Evolutionary conservation across 2,797 vertebrate genomes (phyloP).

Genomic region (Pipistrellus kuhlii): DNA sequence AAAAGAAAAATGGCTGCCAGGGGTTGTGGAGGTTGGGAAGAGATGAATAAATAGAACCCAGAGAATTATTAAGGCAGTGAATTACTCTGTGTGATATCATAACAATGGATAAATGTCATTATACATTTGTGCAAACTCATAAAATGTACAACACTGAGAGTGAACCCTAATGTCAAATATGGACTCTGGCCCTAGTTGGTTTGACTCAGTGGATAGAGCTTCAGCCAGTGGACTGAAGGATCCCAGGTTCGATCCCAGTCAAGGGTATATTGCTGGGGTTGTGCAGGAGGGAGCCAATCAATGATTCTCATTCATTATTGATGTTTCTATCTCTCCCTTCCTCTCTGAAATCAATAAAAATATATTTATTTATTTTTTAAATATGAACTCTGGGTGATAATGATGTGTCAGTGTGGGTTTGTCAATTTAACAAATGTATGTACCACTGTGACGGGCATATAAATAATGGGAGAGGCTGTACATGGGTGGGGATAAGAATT

Average conservation of each 20-base stretch:
- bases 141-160: not conserved
- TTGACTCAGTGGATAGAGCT: no score
- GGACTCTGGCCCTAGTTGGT: not conserved
- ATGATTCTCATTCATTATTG: no score
- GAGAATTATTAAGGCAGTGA: not conserved
- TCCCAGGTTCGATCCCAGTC: no score
- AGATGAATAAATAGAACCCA: not conserved
- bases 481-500: not conserved
- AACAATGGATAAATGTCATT: not conserved
- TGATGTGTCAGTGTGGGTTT: not conserved
- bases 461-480: not conserved
- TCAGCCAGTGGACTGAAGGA: no score
- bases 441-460: not conserved
- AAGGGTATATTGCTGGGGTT: no score
- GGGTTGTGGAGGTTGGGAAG: not conserved
- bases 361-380: no score
- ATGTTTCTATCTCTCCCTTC: no score
- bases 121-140: not conserved
- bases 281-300: no score
- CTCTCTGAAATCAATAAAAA: no score
- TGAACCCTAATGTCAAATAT: not conserved
- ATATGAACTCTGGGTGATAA: not conserved
- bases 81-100: not conserved
- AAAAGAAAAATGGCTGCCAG: not conserved
- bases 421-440: not conserved